phyloP scores from a whole-genome alignment of 2,113 vertebrate species.

The Dolichotis patagonum region DNA sequence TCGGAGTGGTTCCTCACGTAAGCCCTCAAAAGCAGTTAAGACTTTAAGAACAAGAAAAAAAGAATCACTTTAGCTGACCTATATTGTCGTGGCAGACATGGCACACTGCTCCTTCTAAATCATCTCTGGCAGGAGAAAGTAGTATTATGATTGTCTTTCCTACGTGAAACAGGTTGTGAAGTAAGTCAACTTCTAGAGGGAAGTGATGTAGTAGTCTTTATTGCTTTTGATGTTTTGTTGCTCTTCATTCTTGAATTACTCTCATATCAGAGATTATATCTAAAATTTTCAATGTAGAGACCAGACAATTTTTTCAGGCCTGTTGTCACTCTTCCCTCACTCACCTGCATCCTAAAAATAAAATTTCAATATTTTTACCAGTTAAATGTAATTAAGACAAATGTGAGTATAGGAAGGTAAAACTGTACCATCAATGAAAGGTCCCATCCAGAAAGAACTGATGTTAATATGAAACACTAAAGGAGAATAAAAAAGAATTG shows the following conservation, averaged over 20 bases:
- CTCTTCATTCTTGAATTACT: background rate
- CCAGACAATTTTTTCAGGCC: background rate
- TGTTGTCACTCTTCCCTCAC: background rate
- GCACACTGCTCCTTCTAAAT: background rate
- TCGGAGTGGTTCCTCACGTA: too few species aligned
- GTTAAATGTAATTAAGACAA: background rate
- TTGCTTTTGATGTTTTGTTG: background rate
- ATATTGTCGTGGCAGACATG: background rate
- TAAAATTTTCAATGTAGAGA: background rate
- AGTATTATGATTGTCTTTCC: background rate
- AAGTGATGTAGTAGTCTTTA: background rate
- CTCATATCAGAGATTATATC: background rate
- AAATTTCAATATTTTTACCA: background rate
- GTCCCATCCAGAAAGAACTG: background rate
- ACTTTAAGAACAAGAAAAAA: slow-evolving; percentile 1
- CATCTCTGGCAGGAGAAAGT: background rate
- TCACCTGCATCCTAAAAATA: background rate
- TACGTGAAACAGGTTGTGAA: background rate
- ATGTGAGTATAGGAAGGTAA: background rate
- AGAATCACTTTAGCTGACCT: background rate
- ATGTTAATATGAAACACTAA: slow-evolving; percentile 13
- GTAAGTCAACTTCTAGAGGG: background rate
- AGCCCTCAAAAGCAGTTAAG: background rate
- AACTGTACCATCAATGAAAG: background rate
- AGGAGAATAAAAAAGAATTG: slow-evolving; percentile 21